phyloP scores from a whole-genome alignment of 2,797 vertebrate genomes.

The Trachops cirrhosus region DNA sequence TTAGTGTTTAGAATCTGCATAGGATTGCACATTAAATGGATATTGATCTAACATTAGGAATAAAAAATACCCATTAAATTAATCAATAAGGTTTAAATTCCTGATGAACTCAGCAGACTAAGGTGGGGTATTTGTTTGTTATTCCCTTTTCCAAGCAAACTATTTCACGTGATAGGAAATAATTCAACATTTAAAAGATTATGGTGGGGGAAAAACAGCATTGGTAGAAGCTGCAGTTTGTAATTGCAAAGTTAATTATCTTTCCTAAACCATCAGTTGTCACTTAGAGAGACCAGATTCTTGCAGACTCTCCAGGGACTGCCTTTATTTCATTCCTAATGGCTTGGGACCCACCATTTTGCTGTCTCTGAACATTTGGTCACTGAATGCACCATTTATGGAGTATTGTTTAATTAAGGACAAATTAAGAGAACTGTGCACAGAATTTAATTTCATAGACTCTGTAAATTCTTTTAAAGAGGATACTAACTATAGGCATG shows the following conservation, averaged over 20 bases:
- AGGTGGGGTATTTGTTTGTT: slow-evolving; percentile 65
- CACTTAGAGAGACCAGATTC: slow-evolving; percentile 92
- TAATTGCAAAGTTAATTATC: slow-evolving; percentile 99
- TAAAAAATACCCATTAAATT: slow-evolving; percentile 77
- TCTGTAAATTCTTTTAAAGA: slow-evolving; percentile 93
- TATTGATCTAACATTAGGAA: slow-evolving; percentile 80
- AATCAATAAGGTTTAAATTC: slow-evolving; percentile 75
- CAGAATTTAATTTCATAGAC: slow-evolving; percentile 93
- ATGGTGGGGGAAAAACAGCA: slow-evolving; percentile 85
- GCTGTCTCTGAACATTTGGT: slow-evolving; percentile 92
- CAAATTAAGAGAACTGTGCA: slow-evolving; percentile 94
- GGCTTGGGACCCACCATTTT: slow-evolving; percentile 90
- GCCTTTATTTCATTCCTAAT: slow-evolving; percentile 90
- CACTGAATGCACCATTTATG: slow-evolving; percentile 93
- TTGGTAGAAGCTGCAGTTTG: slow-evolving; percentile 88
- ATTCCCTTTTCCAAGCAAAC: slow-evolving; percentile 69
- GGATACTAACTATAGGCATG: slow-evolving; percentile 91
- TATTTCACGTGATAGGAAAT: slow-evolving; percentile 79
- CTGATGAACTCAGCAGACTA: slow-evolving; percentile 69
- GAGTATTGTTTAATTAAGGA: slow-evolving; percentile 98
- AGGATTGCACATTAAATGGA: slow-evolving; percentile 71
- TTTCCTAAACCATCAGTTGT: slow-evolving; percentile 97
- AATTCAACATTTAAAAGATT: slow-evolving; percentile 83
- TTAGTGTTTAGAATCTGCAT: slow-evolving; percentile 66
- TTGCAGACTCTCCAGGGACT: slow-evolving; percentile 86